phyloP scores from a whole-genome alignment of 2,113 vertebrate species.

The Puma concolor region DNA sequence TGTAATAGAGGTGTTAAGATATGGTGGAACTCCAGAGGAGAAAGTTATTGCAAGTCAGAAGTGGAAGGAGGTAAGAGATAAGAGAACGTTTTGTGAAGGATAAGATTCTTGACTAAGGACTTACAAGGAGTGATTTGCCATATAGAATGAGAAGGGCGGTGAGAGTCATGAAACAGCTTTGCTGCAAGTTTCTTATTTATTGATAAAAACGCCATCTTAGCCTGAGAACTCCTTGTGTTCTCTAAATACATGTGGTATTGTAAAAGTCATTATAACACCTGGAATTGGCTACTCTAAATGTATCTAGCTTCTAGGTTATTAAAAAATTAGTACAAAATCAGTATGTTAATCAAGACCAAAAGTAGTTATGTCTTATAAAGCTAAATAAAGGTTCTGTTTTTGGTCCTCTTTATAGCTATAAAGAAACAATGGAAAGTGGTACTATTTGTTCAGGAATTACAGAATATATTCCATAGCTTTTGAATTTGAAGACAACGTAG shows the following conservation, averaged over 20 bases:
- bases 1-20: neutral
- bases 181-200: neutral
- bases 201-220: constrained; percentile 4
- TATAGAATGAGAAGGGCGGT: neutral
- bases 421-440: neutral
- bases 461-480: neutral
- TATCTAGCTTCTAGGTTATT: neutral
- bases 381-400: neutral
- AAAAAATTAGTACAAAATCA: constrained; percentile 9
- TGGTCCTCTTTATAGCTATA: neutral
- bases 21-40: neutral
- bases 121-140: neutral
- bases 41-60: neutral
- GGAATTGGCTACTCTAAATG: neutral
- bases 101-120: neutral
- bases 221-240: neutral
- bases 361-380: neutral
- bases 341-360: neutral
- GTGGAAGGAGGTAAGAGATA: neutral
- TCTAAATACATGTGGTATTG: neutral
- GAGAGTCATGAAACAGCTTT: neutral
- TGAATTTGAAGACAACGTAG: neutral
- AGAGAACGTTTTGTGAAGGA: neutral
- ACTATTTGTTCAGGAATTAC: neutral
- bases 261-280: neutral